Evolutionary conservation across 2,797 vertebrate genomes (phyloP).

Genomic region (Chiloscyllium punctatum): DNA sequence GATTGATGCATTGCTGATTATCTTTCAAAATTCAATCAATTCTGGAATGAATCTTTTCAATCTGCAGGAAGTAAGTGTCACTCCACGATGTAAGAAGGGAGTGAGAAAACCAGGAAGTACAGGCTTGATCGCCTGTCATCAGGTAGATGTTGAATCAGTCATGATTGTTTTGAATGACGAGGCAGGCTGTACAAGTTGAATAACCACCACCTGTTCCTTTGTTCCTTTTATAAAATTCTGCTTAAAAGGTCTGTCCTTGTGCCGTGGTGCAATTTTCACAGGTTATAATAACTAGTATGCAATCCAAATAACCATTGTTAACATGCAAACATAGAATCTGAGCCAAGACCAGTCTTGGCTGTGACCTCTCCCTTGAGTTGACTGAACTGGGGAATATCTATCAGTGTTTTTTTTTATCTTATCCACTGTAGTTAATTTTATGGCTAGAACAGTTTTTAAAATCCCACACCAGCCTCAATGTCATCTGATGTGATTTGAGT

Average conservation of each 20-base stretch:
- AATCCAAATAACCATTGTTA: background rate
- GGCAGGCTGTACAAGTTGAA: no score
- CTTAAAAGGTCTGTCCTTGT: background rate
- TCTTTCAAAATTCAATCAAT: no score
- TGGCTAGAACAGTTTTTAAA: background rate
- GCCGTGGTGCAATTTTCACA: background rate
- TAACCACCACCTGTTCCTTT: no score
- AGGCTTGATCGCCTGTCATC: no score
- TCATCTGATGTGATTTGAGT: no score
- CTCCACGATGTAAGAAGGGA: no score
- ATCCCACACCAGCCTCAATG: background rate
- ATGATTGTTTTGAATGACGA: no score
- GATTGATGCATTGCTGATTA: no score
- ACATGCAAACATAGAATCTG: background rate
- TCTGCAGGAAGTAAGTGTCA: no score
- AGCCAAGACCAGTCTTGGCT: background rate
- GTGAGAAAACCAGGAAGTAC: no score
- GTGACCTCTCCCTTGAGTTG: background rate
- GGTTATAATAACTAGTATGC: background rate
- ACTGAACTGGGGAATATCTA: background rate
- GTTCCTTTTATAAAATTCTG: background rate
- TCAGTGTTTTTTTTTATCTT: background rate
- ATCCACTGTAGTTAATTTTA: background rate
- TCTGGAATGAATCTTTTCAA: no score
- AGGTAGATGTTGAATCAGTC: no score